Evolutionary conservation across 2,888 invertebrate genomes (phyloP).

Genomic region (Lochmaea crataegi): DNA sequence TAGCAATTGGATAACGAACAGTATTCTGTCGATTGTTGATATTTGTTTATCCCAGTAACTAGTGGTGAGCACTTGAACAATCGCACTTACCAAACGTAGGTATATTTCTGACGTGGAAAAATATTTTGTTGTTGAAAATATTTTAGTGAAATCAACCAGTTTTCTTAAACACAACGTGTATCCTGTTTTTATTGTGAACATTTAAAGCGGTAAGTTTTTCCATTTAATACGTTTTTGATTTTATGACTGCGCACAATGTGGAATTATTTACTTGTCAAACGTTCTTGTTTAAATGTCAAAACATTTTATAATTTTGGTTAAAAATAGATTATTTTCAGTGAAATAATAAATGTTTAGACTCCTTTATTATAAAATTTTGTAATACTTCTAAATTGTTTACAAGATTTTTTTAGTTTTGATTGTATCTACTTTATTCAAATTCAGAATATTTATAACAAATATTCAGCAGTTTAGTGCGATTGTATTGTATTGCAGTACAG

Average conservation of each 20-base stretch:
- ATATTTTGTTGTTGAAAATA: background rate
- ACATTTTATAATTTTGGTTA: background rate
- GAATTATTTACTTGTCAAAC: background rate
- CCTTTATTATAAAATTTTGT: no score
- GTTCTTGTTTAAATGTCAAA: background rate
- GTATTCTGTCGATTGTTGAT: conserved; percentile 7
- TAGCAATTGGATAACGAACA: background rate
- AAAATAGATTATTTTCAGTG: no score
- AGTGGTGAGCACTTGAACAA: background rate
- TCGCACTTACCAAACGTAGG: background rate
- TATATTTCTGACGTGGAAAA: background rate
- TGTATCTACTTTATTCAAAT: no score
- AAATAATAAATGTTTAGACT: no score
- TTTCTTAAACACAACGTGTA: background rate
- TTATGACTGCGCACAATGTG: background rate
- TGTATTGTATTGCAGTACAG: background rate
- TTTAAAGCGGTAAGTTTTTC: background rate
- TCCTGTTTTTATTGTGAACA: background rate
- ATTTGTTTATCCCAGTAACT: conserved; percentile 2
- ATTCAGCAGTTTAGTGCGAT: no score
- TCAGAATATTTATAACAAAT: no score
- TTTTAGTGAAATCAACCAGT: background rate
- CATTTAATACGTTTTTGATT: background rate
- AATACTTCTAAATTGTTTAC: no score
- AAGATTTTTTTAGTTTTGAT: no score